Evolutionary conservation across 2,797 vertebrate genomes (phyloP).

Genomic region (Malacoctenus gilli): DNA sequence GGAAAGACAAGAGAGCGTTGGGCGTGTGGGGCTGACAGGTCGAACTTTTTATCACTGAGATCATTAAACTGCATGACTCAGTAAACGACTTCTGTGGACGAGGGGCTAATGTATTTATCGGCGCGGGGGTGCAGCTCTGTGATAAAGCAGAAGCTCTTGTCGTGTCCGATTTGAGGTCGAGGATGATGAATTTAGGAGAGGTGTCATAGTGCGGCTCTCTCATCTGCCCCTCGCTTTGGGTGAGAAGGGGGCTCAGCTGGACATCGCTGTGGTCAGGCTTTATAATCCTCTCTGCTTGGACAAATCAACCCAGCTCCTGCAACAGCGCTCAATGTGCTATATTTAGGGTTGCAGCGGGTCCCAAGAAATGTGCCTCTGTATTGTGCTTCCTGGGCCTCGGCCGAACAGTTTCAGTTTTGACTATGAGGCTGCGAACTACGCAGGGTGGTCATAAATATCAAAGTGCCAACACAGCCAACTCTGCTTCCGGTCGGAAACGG

Average conservation of each 20-base stretch:
- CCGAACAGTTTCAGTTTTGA: slow-evolving; percentile 56
- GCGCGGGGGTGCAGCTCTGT: slow-evolving; percentile 13
- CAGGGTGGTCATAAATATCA: slow-evolving; percentile 54
- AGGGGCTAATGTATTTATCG: slow-evolving; percentile 20
- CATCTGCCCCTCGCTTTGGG: slow-evolving; percentile 21
- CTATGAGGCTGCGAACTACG: slow-evolving; percentile 28
- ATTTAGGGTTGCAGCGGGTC: slow-evolving; percentile 72
- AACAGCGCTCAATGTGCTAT: slow-evolving; percentile 59
- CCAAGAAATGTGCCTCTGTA: slow-evolving; percentile 61
- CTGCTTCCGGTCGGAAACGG: slow-evolving; percentile 41
- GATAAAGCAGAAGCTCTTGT: slow-evolving; percentile 30
- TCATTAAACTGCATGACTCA: slow-evolving; percentile 12
- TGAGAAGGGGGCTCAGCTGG: slow-evolving; percentile 65
- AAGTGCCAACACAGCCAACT: slow-evolving; percentile 33
- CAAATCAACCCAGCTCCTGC: slow-evolving; percentile 67
- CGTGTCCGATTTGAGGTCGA: slow-evolving; percentile 2
- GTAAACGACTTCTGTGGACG: slow-evolving; percentile 19
- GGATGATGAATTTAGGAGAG: slow-evolving; percentile 50
- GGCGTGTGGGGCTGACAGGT: background rate
- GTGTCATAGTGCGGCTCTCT: slow-evolving; percentile 24
- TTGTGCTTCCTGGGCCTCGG: slow-evolving; percentile 53
- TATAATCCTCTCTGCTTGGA: slow-evolving; percentile 67
- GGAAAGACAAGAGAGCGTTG: slow-evolving; percentile 34
- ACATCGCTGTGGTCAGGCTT: slow-evolving; percentile 51
- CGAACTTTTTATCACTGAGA: slow-evolving; percentile 39